Evolutionary conservation across 2,113 vertebrate genomes (phyloP).

Genomic region (Ictidomys tridecemlineatus): DNA sequence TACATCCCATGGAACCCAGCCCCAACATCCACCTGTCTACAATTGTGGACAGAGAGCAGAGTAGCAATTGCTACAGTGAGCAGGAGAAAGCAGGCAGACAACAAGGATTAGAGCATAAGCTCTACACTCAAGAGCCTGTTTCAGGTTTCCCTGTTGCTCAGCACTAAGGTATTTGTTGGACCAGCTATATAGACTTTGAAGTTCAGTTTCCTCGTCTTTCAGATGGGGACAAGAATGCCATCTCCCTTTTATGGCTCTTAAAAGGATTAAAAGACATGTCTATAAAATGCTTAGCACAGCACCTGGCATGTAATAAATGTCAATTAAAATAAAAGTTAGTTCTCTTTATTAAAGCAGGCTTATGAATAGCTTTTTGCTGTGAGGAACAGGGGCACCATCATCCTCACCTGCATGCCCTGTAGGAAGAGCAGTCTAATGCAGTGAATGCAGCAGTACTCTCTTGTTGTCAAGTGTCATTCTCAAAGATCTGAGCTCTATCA

Average conservation of each 20-base stretch:
- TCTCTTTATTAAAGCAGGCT: not conserved
- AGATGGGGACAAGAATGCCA: too few relatives aligned
- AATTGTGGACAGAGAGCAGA: too few relatives aligned
- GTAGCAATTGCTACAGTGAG: not conserved
- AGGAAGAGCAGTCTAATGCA: not conserved
- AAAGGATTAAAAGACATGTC: not conserved
- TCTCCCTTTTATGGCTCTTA: not conserved
- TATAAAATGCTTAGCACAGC: not conserved
- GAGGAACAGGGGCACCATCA: not conserved
- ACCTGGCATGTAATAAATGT: not conserved
- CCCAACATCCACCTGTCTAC: not conserved
- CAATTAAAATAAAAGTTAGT: not conserved
- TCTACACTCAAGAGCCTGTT: not conserved
- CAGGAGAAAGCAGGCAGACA: not conserved
- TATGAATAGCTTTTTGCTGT: not conserved
- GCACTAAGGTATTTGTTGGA: not conserved
- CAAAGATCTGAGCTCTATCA: not conserved
- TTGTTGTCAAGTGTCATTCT: not conserved
- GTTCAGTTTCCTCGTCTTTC: not conserved
- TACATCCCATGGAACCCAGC: too few relatives aligned
- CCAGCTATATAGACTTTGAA: not conserved
- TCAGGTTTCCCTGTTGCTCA: not conserved
- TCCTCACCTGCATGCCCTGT: too few relatives aligned
- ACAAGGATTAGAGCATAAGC: not conserved
- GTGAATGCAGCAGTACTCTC: too few relatives aligned